A percentile compares a stretch with the other conserved stretches of the same genome.
Evolutionary conservation across 2,888 invertebrate genomes (phyloP).

Genomic region (Acanthosepion pharaonis): DNA sequence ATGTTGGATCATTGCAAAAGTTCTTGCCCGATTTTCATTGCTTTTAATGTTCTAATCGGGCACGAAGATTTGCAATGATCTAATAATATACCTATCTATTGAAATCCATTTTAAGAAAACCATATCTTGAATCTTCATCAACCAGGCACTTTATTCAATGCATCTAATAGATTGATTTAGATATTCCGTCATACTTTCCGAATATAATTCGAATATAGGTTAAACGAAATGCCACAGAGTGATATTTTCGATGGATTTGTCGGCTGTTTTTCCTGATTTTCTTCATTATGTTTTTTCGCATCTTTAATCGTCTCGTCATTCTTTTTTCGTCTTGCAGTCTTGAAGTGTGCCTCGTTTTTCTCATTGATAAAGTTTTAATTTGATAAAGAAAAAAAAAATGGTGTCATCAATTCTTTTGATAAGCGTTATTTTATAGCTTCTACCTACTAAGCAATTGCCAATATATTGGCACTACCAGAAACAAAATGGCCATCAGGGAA

Average conservation of each 20-base stretch:
- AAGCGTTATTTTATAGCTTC: not conserved
- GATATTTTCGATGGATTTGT: not conserved
- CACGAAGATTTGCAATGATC: too few relatives aligned
- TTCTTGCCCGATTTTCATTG: too few relatives aligned
- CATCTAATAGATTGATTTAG: not conserved
- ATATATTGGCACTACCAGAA: not conserved
- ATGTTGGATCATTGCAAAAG: too few relatives aligned
- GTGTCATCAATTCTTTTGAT: not conserved
- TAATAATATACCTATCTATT: too few relatives aligned
- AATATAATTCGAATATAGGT: not conserved
- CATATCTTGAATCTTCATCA: too few relatives aligned
- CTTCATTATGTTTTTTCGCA: too few relatives aligned
- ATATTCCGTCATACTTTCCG: not conserved
- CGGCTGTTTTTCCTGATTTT: not conserved
- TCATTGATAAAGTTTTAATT: not conserved
- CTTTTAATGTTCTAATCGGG: too few relatives aligned
- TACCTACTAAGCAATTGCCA: not conserved
- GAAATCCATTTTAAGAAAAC: too few relatives aligned
- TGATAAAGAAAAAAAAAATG: not conserved
- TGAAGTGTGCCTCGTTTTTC: not conserved
- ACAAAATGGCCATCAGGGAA: not conserved
- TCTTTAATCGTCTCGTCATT: not conserved
- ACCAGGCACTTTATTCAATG: too few relatives aligned
- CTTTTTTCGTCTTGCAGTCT: too few relatives aligned
- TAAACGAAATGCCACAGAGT: not conserved